Base-by-base conservation (phyloP, 2,797 vertebrate species). In the Sebastes diaconus region DNA sequence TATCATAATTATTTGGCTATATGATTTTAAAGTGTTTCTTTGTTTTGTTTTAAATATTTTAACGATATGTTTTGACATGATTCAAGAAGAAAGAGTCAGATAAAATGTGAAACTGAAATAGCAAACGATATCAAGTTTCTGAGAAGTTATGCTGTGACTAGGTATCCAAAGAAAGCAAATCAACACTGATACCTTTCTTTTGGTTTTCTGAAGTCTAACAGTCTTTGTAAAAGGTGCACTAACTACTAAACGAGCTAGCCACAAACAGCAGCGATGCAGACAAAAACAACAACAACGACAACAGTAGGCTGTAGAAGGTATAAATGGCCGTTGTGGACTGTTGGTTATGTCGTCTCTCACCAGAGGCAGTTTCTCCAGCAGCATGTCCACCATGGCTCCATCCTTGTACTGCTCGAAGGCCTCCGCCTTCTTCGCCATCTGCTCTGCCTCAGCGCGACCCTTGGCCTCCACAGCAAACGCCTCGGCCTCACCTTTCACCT, bases 361-460 rank as follows among this genome's bases (percentile, higher is more conserved):
- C 96, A 97, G 92, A 20, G 97, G 97, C 83, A 98, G 94, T 69
- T 97, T 97, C 93, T 97, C 96, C 82, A 98, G 94, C 88, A 98
- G 92, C 97, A 98, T 97, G 93, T 98, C 97, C 87, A 98, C 96
- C 93, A 97, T 97, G 63, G 97, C 97, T 2, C 97, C 97, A 9
- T 98, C 97, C 79, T 96, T 96, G 87, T 98, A 98, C 75, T 97
- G 90, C 77, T 95, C 90, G 94, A 98, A 98, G 5, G 97, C 97
- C 66, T 98, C 96, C 0, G 97, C 97, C 84, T 98, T 98, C 94
- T 98, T 97, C 3, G 90, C 74, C 97, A 98, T 97, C 93, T 98
- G 97, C 90, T 97, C 96, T 0, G 97, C 97, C 66, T 98, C 97
- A 0, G 97, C 97, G 0, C 94, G 95, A 67, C 97, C 97, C 2